Base-by-base conservation (phyloP, 2,888 invertebrate genomes). In the Drosophila quinaria region DNA sequence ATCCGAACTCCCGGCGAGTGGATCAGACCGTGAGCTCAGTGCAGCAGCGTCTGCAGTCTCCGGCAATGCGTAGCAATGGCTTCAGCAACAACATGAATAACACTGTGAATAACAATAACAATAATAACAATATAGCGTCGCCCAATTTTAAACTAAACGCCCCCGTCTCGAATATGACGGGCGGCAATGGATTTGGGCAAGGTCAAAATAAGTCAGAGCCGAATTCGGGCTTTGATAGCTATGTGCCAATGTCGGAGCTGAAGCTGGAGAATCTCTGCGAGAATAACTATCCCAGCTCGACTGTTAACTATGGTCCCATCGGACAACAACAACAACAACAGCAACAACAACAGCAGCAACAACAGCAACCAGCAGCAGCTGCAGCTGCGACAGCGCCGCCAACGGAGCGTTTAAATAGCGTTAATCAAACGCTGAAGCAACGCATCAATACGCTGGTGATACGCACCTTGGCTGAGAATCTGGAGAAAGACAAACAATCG, bases 381-480 rank as follows among this genome's bases (percentile, higher is more conserved):
- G 29, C 56, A 41, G 39, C 63, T 33, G 6, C 65, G 50, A 41
- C 60, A 25, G 0, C 64, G n/a, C 74, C 56, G 15, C 80, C 90
- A 41, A 75, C 82, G 92, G 92, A 91, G 71, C 91, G 92, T 31
- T 41, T 87, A 59, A 92, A 86, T 69, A 91, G 91, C 91, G 90
- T 91, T 70, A 96, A 96, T 91, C 97, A 97, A 93, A 96, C 96
- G 10, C 93, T 98, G 10, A 98, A 97, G 91, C 97, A 98, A 91
- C 94, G 98, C 87, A 96, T 98, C 69, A 97, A 97, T 92, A 96
- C 95, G 66, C 94, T 98, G 89, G 96, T 98, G 1, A 95, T 97
- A 91, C 97, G 97, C 91, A 97, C 97, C 55, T 93, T 98, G 71
- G 97, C 97, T 47, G 97, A 98, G 91, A 98, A 98, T 91, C 96